Evolutionary conservation across 1,140 invertebrate genomes (phyloP).

Genomic region (Homarus americanus): DNA sequence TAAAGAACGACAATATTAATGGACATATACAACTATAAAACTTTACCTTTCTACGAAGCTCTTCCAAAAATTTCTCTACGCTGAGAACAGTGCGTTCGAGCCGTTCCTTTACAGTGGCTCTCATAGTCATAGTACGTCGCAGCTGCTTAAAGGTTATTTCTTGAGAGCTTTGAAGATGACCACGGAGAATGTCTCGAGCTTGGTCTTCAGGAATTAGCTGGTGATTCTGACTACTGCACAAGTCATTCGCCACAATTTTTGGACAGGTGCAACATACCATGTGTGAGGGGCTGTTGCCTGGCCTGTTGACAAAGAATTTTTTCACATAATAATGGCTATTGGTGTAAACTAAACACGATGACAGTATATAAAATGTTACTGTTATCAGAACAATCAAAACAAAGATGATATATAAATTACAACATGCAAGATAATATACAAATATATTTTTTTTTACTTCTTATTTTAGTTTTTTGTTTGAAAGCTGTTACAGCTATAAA

Average conservation of each 20-base stretch:
- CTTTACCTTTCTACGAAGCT: slow-evolving; percentile 68
- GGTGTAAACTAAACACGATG: no score
- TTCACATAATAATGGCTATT: neutral
- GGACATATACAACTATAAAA: no score
- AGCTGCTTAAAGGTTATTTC: slow-evolving; percentile 61
- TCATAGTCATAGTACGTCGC: slow-evolving; percentile 61
- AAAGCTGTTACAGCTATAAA: no score
- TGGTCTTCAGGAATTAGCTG: slow-evolving; percentile 64
- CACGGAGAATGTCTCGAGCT: slow-evolving; percentile 54
- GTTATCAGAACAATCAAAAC: no score
- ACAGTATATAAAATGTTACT: no score
- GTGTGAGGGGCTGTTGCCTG: slow-evolving; percentile 27
- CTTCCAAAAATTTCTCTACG: slow-evolving; percentile 69
- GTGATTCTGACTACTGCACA: slow-evolving; percentile 56
- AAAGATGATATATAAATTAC: no score
- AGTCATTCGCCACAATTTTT: slow-evolving; percentile 52
- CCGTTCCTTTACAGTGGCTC: slow-evolving; percentile 67
- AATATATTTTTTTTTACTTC: no score
- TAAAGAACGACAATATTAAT: no score
- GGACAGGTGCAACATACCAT: slow-evolving; percentile 62
- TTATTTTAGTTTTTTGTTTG: no score
- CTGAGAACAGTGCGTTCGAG: slow-evolving; percentile 69
- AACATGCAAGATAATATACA: no score
- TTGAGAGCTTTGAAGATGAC: slow-evolving; percentile 46
- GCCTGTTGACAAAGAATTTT: slow-evolving; percentile 7